Conservation (phyloP, 2,113 vertebrate genomes). For the Ageneiosus marmoratus region DNA sequence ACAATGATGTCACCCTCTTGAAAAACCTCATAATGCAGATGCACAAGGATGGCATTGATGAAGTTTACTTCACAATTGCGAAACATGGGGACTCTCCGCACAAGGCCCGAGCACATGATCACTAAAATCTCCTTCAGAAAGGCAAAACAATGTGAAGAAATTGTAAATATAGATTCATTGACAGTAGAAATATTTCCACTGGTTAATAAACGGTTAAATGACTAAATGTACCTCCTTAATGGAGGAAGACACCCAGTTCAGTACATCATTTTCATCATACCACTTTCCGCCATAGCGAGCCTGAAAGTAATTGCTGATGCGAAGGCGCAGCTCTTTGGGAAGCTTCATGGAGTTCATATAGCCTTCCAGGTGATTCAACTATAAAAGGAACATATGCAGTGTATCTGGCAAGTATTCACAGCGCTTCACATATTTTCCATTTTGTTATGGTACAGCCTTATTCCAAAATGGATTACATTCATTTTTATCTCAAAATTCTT, state of each 20-base stretch:
- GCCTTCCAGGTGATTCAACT: conserved; percentile 67
- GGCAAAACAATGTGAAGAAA: background rate
- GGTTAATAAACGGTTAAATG: no score
- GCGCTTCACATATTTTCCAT: no score
- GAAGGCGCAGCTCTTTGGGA: conserved; percentile 67
- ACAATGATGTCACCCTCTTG: conserved; percentile 36
- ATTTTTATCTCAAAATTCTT: no score
- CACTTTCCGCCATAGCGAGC: conserved; percentile 68
- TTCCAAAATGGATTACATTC: no score
- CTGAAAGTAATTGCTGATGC: conserved; percentile 73
- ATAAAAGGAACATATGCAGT: background rate
- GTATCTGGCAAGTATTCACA: no score
- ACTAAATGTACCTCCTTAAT: conserved; percentile 42
- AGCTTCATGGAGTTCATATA: conserved; percentile 73
- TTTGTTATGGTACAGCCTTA: no score
- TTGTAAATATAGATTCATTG: background rate
- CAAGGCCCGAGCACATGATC: conserved; percentile 23
- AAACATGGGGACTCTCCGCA: conserved; percentile 51
- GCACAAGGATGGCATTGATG: conserved; percentile 32
- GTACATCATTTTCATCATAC: conserved; percentile 48
- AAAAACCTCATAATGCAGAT: conserved; percentile 43
- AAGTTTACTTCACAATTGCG: conserved; percentile 42
- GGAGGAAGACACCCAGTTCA: conserved; percentile 47
- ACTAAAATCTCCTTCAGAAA: conserved; percentile 36
- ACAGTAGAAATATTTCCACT: background rate